These are phyloP conservation scores for Amphipyra tragopoginis DNA, from an alignment of 2,888 invertebrate species.

Conservation along the genomic window DNA sequence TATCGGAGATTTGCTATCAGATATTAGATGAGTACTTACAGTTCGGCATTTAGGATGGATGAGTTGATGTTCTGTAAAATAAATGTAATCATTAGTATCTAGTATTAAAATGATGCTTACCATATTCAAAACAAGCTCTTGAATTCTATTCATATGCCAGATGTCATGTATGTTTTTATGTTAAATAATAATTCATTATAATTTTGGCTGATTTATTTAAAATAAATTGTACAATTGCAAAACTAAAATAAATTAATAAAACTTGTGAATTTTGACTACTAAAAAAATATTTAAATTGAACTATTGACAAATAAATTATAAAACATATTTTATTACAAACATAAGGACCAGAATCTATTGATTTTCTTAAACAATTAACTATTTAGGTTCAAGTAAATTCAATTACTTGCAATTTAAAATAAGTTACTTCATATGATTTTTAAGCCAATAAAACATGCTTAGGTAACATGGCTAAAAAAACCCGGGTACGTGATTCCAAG, in stretches of 20 bases:
- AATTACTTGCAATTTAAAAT: no score
- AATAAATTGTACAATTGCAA: not conserved
- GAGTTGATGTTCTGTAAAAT: constrained; percentile 29
- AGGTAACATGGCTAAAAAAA: not conserved
- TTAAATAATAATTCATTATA: constrained; percentile 1
- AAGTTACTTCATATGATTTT: not conserved
- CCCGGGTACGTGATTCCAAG: not conserved
- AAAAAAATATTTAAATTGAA: not conserved
- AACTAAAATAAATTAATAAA: not conserved
- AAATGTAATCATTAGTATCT: constrained; percentile 29
- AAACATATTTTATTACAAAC: no score
- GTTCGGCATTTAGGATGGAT: constrained; percentile 18
- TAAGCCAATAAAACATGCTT: no score
- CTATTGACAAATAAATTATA: not conserved
- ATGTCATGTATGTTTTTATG: not conserved
- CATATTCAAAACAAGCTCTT: not conserved
- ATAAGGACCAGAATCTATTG: no score
- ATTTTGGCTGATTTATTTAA: not conserved
- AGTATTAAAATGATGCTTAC: constrained; percentile 25
- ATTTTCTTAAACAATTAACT: no score
- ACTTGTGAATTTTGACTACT: not conserved
- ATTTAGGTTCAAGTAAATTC: no score
- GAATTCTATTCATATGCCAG: not conserved
- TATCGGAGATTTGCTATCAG: not conserved
- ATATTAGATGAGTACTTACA: constrained; percentile 30